Conservation (phyloP, 2,113 vertebrate species). For the Lepisosteus oculatus region DNA sequence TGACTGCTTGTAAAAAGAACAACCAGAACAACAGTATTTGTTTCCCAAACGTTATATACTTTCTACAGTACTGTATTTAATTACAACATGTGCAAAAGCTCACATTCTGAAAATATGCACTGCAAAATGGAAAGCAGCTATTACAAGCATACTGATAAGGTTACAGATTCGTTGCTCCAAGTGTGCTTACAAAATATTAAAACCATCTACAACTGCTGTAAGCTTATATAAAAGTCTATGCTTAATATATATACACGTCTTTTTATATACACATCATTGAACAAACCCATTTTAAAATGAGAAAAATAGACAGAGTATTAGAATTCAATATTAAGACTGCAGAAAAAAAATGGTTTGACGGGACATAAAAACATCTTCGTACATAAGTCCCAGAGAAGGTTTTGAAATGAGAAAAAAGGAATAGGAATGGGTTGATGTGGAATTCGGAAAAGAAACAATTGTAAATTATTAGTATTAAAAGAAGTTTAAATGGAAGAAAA, state of each 20-base stretch:
- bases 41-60: not conserved
- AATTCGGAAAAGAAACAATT: too few relatives aligned
- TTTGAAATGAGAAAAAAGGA: too few relatives aligned
- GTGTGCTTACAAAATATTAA: not conserved
- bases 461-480: too few relatives aligned
- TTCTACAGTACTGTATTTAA: not conserved
- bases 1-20: not conserved
- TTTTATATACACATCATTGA: not conserved
- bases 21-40: not conserved
- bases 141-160: not conserved
- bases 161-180: not conserved
- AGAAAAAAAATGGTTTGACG: too few relatives aligned
- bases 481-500: too few relatives aligned
- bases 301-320: too few relatives aligned
- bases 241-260: not conserved
- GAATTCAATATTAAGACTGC: too few relatives aligned
- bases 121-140: not conserved
- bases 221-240: not conserved
- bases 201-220: not conserved
- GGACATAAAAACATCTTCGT: too few relatives aligned
- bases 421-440: too few relatives aligned
- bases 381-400: too few relatives aligned
- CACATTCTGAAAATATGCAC: not conserved
- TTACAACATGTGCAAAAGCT: not conserved
- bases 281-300: not conserved